Evolutionary conservation across 2,888 invertebrate species (phyloP).

Genomic region (Macropis europaea): DNA sequence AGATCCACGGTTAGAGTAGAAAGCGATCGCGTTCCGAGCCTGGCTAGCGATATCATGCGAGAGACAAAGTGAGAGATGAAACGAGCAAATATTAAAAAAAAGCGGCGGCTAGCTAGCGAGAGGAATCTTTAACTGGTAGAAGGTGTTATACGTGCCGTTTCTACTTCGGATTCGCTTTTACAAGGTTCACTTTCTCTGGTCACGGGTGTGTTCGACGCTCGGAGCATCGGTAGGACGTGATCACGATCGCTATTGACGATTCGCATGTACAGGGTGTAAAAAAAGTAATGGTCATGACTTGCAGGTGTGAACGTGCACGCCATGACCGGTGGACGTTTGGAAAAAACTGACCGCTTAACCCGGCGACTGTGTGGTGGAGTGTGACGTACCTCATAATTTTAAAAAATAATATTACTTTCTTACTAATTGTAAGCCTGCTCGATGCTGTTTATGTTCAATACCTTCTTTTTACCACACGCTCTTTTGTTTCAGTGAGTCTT

Average conservation of each 20-base stretch:
- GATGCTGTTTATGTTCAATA: too few relatives aligned
- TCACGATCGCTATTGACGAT: conserved; percentile 20
- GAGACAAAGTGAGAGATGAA: background rate
- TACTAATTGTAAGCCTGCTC: too few relatives aligned
- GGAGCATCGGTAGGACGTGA: conserved; percentile 24
- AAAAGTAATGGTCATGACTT: too few relatives aligned
- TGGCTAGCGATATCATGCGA: background rate
- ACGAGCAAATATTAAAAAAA: conserved; percentile 26
- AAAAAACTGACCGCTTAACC: too few relatives aligned
- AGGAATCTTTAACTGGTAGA: conserved; percentile 11
- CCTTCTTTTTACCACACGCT: too few relatives aligned
- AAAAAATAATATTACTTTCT: too few relatives aligned
- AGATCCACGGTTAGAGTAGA: conserved; percentile 16
- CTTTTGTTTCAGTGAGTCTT: too few relatives aligned
- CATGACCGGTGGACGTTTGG: too few relatives aligned
- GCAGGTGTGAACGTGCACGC: too few relatives aligned
- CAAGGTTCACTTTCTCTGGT: conserved; percentile 59
- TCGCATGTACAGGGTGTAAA: background rate
- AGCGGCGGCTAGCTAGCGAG: conserved; percentile 18
- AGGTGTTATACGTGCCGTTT: conserved; percentile 32
- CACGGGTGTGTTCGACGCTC: conserved; percentile 20
- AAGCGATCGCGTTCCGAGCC: too few relatives aligned
- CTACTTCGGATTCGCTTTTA: conserved; percentile 45
- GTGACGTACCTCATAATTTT: too few relatives aligned
- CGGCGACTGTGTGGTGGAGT: too few relatives aligned